These are phyloP conservation scores for Brachystomella parvula DNA, from an alignment of 1,140 invertebrate genomes.

Conservation along the genomic window DNA sequence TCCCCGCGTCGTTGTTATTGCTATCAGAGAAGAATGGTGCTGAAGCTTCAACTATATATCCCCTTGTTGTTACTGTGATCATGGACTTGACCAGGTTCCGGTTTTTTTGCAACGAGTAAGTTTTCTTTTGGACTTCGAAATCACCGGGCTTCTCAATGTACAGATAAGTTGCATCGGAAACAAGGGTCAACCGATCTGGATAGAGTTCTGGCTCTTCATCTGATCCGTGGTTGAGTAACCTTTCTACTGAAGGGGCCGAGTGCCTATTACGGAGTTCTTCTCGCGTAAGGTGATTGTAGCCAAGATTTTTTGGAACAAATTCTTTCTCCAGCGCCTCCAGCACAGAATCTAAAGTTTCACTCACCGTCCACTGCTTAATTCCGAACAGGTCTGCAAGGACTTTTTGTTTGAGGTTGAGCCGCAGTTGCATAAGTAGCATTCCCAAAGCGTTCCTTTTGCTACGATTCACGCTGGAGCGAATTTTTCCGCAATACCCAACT, in stretches of 20 bases:
- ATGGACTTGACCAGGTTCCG: slow-evolving; percentile 14
- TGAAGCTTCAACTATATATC: slow-evolving; percentile 12
- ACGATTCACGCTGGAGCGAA: not conserved
- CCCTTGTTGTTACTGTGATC: slow-evolving; percentile 11
- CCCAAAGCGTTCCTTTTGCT: slow-evolving; percentile 2
- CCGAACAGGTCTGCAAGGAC: slow-evolving; percentile 5
- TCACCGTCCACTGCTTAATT: not conserved
- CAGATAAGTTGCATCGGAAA: slow-evolving; percentile 8
- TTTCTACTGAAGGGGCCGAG: not conserved
- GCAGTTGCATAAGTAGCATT: slow-evolving; percentile 12
- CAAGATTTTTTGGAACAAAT: slow-evolving; percentile 13
- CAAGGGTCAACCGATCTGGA: not conserved
- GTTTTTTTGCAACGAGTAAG: slow-evolving; percentile 8
- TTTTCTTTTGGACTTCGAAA: slow-evolving; percentile 7
- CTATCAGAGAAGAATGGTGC: not conserved
- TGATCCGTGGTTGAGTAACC: not conserved
- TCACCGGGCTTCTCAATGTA: slow-evolving; percentile 4
- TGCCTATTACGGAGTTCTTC: not conserved
- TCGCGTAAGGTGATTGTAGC: slow-evolving; percentile 11
- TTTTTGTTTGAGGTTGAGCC: not conserved
- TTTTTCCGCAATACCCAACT: not conserved
- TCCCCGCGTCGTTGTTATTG: slow-evolving; percentile 21
- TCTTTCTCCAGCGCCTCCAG: not conserved
- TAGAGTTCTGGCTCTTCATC: not conserved
- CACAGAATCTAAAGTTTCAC: not conserved